Percentiles rank a stretch among this genome's conserved stretches.
Evolutionary conservation across 2,113 vertebrate species (phyloP).

Genomic region (Eurypyga helias): DNA sequence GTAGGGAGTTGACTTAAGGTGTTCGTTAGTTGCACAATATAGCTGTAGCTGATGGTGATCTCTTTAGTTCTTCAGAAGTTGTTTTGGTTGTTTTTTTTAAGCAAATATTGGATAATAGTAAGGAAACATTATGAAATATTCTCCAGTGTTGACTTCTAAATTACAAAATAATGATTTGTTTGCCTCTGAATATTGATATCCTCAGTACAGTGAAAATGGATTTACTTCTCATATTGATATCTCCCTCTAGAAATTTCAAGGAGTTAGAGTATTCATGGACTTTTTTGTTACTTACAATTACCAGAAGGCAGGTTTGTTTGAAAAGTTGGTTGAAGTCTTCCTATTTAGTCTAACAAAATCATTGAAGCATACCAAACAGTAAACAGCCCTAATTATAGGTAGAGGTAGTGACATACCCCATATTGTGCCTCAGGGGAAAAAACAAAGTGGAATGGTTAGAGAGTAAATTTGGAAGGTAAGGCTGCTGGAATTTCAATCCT

Average conservation of each 20-base stretch:
- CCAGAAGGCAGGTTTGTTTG: neutral
- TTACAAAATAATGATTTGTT: neutral
- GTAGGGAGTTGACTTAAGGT: neutral
- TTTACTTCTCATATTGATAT: neutral
- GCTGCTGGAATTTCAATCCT: neutral
- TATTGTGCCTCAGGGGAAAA: neutral
- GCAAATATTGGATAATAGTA: neutral
- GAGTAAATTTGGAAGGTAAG: neutral
- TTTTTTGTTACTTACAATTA: neutral
- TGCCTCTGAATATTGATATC: neutral
- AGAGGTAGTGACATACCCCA: neutral
- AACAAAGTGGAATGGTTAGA: neutral
- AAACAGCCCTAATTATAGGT: neutral
- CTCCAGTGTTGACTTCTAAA: neutral
- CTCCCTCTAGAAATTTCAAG: neutral
- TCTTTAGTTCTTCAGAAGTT: neutral
- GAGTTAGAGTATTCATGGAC: accelerated
- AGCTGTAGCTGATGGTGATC: neutral
- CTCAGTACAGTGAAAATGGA: neutral
- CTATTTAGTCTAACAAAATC: neutral
- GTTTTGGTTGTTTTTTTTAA: neutral
- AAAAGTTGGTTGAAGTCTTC: neutral
- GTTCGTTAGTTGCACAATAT: neutral
- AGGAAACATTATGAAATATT: neutral
- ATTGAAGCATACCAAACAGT: neutral